Evolutionary conservation across 2,888 invertebrate species (phyloP).

Genomic region (Nebria brevicollis): DNA sequence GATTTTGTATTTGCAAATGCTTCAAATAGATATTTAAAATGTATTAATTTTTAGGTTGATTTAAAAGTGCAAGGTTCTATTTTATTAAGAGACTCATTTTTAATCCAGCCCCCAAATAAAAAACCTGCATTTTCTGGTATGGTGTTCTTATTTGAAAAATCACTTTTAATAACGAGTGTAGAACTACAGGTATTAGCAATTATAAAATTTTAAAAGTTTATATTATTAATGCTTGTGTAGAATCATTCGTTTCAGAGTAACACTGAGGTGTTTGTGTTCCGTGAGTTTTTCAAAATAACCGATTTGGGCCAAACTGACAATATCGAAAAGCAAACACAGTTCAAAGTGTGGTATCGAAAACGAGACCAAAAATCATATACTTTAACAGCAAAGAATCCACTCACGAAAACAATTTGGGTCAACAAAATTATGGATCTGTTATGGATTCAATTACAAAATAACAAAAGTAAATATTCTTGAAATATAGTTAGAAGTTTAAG

Average conservation of each 20-base stretch:
- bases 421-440: constrained; percentile 27
- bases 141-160: constrained; percentile 59
- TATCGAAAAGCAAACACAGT: constrained; percentile 39
- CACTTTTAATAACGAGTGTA: constrained; percentile 56
- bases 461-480: constrained; percentile 26
- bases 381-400: constrained; percentile 19
- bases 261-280: constrained; percentile 55
- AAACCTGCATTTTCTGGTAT: constrained; percentile 60
- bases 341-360: constrained; percentile 48
- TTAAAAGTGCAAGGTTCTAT: constrained; percentile 26
- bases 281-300: constrained; percentile 55
- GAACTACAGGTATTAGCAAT: constrained; percentile 23
- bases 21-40: not conserved
- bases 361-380: constrained; percentile 36
- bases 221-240: constrained; percentile 4
- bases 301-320: constrained; percentile 46
- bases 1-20: too few species aligned
- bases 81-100: constrained; percentile 31
- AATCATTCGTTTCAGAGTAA: constrained; percentile 51
- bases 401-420: constrained; percentile 29
- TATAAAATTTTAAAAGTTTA: not conserved
- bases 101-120: constrained; percentile 62
- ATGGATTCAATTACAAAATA: constrained; percentile 39
- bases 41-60: constrained; percentile 16
- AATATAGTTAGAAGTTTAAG: too few species aligned